These are phyloP conservation scores for Diloba caeruleocephala DNA, from an alignment of 2,888 invertebrate genomes.

Conservation along the genomic window DNA sequence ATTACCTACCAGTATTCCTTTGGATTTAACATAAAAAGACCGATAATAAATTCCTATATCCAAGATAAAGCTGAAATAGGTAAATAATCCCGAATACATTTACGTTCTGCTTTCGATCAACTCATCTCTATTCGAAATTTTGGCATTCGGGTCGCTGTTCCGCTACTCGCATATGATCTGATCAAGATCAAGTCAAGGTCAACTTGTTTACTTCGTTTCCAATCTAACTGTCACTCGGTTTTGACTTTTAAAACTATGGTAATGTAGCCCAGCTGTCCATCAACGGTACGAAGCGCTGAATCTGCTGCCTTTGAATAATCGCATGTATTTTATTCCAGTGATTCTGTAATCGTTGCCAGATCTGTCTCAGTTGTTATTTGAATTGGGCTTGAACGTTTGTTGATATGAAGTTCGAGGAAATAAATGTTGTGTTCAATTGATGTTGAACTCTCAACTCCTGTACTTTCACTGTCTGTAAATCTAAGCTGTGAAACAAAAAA, in stretches of 20 bases:
- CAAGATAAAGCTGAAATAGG: slow-evolving; percentile 37
- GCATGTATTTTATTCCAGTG: slow-evolving; percentile 49
- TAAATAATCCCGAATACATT: slow-evolving; percentile 53
- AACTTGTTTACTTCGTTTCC: slow-evolving; percentile 76
- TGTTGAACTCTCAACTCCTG: too few relatives aligned
- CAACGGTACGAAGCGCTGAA: slow-evolving; percentile 42
- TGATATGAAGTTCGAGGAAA: slow-evolving; percentile 7
- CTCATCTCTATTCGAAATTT: slow-evolving; percentile 66
- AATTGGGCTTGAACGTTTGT: slow-evolving; percentile 10
- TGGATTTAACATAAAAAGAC: too few relatives aligned
- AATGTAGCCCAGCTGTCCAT: slow-evolving; percentile 66
- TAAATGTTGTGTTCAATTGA: too few relatives aligned
- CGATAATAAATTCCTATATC: neutral
- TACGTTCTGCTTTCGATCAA: slow-evolving; percentile 50
- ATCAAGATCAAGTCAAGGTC: slow-evolving; percentile 70
- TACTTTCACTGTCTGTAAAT: too few relatives aligned
- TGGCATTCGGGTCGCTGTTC: slow-evolving; percentile 62
- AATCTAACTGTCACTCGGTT: slow-evolving; percentile 65
- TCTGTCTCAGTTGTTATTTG: slow-evolving; percentile 20
- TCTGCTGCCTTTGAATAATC: slow-evolving; percentile 45
- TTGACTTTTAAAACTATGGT: slow-evolving; percentile 78
- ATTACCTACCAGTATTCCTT: too few relatives aligned
- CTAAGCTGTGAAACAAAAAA: too few relatives aligned
- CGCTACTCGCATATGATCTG: slow-evolving; percentile 57
- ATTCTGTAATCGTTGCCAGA: slow-evolving; percentile 27